phyloP scores from a whole-genome alignment of 2,888 invertebrate species.

The Macrostomum cliftonense region DNA sequence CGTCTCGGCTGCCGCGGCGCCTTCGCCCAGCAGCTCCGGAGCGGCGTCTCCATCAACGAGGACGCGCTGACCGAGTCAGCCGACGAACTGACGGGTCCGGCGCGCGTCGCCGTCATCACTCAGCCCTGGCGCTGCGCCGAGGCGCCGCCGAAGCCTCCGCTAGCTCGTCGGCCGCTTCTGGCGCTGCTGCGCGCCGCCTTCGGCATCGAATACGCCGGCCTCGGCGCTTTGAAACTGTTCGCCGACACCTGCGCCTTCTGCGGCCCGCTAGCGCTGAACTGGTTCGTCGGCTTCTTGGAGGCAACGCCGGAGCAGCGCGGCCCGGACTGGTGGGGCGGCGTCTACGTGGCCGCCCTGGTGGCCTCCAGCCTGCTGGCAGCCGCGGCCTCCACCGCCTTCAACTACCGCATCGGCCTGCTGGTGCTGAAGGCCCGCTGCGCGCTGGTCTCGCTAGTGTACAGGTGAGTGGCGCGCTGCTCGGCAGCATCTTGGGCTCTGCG shows the following conservation, averaged over 20 bases:
- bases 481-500: no score
- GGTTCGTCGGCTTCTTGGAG: constrained; percentile 58
- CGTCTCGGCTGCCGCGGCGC: no score
- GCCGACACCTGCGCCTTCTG: constrained; percentile 67
- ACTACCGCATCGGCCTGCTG: constrained; percentile 57
- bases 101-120: no score
- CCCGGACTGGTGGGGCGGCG: constrained; percentile 39
- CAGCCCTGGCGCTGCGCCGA: no score
- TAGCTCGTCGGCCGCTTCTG: constrained; percentile 36
- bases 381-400: constrained; percentile 66
- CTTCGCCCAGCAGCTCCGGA: constrained; percentile 46
- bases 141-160: no score
- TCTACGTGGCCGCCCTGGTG: constrained; percentile 48
- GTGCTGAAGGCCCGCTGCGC: constrained; percentile 4
- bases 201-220: constrained; percentile 60
- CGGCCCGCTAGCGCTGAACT: constrained; percentile 67
- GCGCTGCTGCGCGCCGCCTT: constrained; percentile 55
- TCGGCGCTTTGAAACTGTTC: constrained; percentile 61
- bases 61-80: constrained; percentile 45
- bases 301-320: constrained; percentile 43
- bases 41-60: constrained; percentile 56
- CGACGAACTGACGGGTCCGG: no score
- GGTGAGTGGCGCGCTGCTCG: no score
- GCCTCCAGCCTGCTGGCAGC: constrained; percentile 51
- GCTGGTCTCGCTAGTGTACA: neutral